These are phyloP conservation scores for Nannoperca obscura DNA, from an alignment of 2,797 vertebrate species.

Conservation along the genomic window DNA sequence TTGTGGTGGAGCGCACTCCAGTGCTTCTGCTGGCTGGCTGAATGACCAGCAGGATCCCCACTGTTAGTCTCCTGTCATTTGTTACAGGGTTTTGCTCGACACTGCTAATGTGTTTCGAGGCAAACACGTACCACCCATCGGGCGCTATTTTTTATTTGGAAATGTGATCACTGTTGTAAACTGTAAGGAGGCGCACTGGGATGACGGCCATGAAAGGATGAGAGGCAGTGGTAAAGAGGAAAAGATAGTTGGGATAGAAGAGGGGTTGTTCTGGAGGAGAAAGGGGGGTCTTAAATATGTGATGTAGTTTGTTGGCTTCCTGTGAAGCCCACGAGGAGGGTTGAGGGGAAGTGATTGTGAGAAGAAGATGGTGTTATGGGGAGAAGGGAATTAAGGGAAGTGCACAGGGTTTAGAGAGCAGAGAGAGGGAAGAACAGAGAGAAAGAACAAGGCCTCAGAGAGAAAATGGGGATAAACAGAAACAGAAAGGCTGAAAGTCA, in stretches of 20 bases:
- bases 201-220: constrained; percentile 52
- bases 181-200: constrained; percentile 45
- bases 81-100: constrained; percentile 70
- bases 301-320: constrained; percentile 67
- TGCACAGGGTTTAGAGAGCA: constrained; percentile 38
- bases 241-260: constrained; percentile 33
- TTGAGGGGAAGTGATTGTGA: constrained; percentile 50
- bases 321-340: constrained; percentile 58
- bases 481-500: constrained; percentile 49
- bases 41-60: constrained; percentile 70
- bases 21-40: constrained; percentile 59
- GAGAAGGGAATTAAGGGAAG: constrained; percentile 58
- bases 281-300: constrained; percentile 41
- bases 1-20: constrained; percentile 58
- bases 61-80: constrained; percentile 75
- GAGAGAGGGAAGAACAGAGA: constrained; percentile 9
- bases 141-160: constrained; percentile 55
- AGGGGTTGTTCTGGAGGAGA: constrained; percentile 24
- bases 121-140: constrained; percentile 58
- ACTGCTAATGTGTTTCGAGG: constrained; percentile 73
- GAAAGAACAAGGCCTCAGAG: constrained; percentile 41
- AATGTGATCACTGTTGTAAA: constrained; percentile 56
- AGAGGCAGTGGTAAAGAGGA: constrained; percentile 37
- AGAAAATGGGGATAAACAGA: constrained; percentile 47
- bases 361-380: constrained; percentile 56